Evolutionary conservation across 1,140 invertebrate genomes (phyloP), one percentile per base, ranked within the genome.

Genomic region (Brachionus rotundiformis): DNA sequence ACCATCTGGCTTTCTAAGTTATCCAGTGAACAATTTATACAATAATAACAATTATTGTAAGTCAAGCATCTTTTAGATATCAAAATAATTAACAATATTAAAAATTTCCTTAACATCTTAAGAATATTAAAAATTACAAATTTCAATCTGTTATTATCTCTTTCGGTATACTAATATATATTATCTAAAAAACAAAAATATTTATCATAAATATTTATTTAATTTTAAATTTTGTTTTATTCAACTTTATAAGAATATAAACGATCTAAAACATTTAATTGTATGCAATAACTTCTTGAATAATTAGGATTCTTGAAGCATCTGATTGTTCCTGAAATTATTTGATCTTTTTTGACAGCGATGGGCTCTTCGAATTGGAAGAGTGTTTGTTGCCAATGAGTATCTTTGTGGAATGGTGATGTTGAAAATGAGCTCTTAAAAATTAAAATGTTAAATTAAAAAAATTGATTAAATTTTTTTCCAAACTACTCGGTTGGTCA

Each of bases 321-420:
- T 16, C 3, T 81, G 16, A 81, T 81, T 41, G 25, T 81, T 41
- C 79, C 79, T n/a, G 8, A 36, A 10, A 81, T 41, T 5, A 49
- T 3, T 36, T 81, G 54, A 47, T 33, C 79, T 25, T 81, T 63
- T 81, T 81, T 63, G 4, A 29, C 54, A 33, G 11, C 8, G 11
- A 68, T 41, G 19, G 33, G 54, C 5, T 16, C 16, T 19, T 63
- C 54, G 19, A 65, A 65, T 33, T 63, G 54, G 33, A 81, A 65
- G 29, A 81, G 5, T 25, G 79, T 81, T 81, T 82, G 81, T 29
- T 82, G 54, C 81, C 81, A 82, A 61, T 82, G 81, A n/a, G 81
- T 82, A 4, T 13, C 16, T 44, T 25, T 25, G 7, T 68, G 23
- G 11, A 36, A 39, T 71, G 81, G 81, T 49, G 81, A 82, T 23